Percentiles rank a stretch among this genome's conserved stretches.
phyloP scores from a whole-genome alignment of 2,797 vertebrate genomes.

The Chaenodraco wilsoni region DNA sequence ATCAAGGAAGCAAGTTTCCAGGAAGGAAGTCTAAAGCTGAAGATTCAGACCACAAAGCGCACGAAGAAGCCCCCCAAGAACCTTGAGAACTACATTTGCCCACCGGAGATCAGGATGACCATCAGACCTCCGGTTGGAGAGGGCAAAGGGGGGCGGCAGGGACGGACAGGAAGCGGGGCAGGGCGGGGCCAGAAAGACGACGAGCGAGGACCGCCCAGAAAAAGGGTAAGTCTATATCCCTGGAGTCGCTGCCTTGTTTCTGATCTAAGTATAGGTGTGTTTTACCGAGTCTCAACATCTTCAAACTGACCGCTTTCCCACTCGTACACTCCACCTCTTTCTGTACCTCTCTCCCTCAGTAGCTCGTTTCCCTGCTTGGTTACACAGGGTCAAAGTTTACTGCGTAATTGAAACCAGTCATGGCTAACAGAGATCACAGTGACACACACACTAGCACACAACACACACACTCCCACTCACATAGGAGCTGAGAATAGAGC shows the following conservation, averaged over 20 bases:
- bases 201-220: slow-evolving; percentile 91
- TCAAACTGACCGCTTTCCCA: slow-evolving; percentile 1
- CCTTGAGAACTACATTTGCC: slow-evolving; percentile 99
- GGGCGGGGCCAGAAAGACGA: slow-evolving; percentile 87
- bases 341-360: slow-evolving; percentile 39
- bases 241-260: not conserved
- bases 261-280: not conserved
- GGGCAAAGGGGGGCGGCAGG: slow-evolving; percentile 88
- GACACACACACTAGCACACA: slow-evolving; percentile 52
- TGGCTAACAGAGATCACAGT: slow-evolving; percentile 72
- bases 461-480: slow-evolving; percentile 58
- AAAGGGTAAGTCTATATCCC: slow-evolving; percentile 87
- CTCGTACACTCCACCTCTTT: slow-evolving; percentile 19
- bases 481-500: slow-evolving; percentile 82
- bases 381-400: slow-evolving; percentile 85
- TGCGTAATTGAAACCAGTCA: slow-evolving; percentile 79
- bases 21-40: slow-evolving; percentile 96
- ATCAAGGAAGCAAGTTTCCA: slow-evolving; percentile 99
- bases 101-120: slow-evolving; percentile 98
- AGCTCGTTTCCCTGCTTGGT: slow-evolving; percentile 68
- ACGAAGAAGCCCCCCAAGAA: slow-evolving; percentile 98
- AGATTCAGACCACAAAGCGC: slow-evolving; percentile 98
- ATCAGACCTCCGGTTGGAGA: slow-evolving; percentile 94
- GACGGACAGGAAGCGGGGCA: slow-evolving; percentile 70
- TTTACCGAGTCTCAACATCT: slow-evolving; percentile 23